A percentile compares a stretch with the other conserved stretches of the same genome.
These are phyloP conservation scores for Rhagoletis zephyria DNA, from an alignment of 1,140 invertebrate genomes.

Conservation along the genomic window DNA sequence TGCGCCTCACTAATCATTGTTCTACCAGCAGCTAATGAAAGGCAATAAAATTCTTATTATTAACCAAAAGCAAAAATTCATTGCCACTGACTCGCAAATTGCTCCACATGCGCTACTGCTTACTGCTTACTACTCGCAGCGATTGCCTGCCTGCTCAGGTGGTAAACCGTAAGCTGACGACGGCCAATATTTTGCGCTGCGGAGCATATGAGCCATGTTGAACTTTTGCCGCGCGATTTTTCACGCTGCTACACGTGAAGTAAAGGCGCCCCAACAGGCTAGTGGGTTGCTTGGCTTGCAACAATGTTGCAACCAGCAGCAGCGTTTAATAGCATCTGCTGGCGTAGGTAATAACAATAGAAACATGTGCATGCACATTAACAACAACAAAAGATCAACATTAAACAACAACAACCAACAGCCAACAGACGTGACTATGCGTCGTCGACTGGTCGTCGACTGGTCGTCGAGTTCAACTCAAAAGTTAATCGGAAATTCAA, in stretches of 20 bases:
- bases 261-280: background rate
- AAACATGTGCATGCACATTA: no score
- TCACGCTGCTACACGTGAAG: slow-evolving; percentile 4
- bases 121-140: background rate
- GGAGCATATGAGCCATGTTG: background rate
- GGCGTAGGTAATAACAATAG: background rate
- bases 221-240: slow-evolving; percentile 17
- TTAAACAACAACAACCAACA: background rate
- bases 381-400: background rate
- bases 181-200: background rate
- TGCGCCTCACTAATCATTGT: background rate
- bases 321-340: background rate
- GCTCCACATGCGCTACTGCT: slow-evolving; percentile 2
- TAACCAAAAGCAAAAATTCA: background rate
- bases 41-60: no score
- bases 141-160: background rate
- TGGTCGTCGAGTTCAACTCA: slow-evolving; percentile 31
- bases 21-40: background rate
- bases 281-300: background rate
- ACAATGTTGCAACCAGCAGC: slow-evolving; percentile 3
- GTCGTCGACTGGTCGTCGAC: background rate
- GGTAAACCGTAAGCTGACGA: background rate
- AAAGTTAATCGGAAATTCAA: slow-evolving; percentile 52
- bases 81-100: background rate
- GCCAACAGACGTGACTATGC: slow-evolving; percentile 16